Percentiles rank a stretch among this genome's conserved stretches.
Evolutionary conservation across 2,888 invertebrate genomes (phyloP).

Genomic region (Archips crataeganus): DNA sequence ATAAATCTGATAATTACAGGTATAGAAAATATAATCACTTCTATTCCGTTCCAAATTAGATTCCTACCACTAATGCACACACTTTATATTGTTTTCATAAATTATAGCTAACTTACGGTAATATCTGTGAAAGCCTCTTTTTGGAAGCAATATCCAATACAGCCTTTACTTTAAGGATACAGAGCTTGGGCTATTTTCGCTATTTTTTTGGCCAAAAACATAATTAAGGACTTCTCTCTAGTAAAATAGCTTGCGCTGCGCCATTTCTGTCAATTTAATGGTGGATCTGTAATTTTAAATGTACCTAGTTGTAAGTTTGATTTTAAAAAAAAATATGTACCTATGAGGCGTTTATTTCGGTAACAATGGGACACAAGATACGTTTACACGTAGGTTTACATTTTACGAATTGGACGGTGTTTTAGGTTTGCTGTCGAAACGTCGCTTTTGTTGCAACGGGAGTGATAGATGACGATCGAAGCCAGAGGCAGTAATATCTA

Average conservation of each 20-base stretch:
- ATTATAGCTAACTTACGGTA: too few relatives aligned
- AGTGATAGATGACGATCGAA: too few relatives aligned
- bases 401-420: neutral
- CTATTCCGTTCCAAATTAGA: too few relatives aligned
- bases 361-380: slow-evolving; percentile 32
- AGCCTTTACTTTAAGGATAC: too few relatives aligned
- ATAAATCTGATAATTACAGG: too few relatives aligned
- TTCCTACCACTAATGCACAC: too few relatives aligned
- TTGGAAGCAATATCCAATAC: too few relatives aligned
- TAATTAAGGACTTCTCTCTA: neutral
- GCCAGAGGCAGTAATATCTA: too few relatives aligned
- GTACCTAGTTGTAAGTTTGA: slow-evolving; percentile 11
- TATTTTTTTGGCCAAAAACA: neutral
- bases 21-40: too few relatives aligned
- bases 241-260: slow-evolving; percentile 4
- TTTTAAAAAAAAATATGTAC: slow-evolving; percentile 11
- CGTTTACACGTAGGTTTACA: slow-evolving; percentile 20
- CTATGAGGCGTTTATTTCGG: slow-evolving; percentile 21
- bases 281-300: slow-evolving; percentile 11
- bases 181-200: too few relatives aligned
- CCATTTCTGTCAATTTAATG: slow-evolving; percentile 26
- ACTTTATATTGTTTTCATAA: too few relatives aligned
- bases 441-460: neutral
- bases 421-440: neutral
- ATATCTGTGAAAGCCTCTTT: too few relatives aligned